Conservation (phyloP, 2,797 vertebrate genomes). For the Crocidura indochinensis region DNA sequence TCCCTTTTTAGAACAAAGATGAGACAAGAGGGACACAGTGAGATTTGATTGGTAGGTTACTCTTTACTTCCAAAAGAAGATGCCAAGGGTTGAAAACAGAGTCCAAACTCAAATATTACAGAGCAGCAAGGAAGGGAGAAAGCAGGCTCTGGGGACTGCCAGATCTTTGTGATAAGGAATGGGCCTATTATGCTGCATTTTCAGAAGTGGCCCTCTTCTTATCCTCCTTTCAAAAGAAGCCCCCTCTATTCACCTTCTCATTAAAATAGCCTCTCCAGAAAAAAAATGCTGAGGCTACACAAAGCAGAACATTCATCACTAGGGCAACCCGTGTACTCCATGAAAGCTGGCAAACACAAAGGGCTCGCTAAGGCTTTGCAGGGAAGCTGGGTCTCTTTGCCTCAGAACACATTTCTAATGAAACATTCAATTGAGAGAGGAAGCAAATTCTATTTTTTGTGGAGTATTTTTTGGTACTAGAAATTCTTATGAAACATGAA, state of each 20-base stretch:
- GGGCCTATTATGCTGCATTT: constrained; percentile 76
- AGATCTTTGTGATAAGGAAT: constrained; percentile 74
- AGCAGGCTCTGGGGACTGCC: constrained; percentile 1
- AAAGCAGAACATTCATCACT: constrained; percentile 82
- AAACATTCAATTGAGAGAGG: constrained; percentile 57
- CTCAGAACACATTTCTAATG: constrained; percentile 69
- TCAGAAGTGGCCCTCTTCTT: constrained; percentile 83
- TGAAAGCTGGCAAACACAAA: constrained; percentile 68
- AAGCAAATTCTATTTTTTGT: constrained; percentile 62
- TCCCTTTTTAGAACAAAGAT: constrained; percentile 42
- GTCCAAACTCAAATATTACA: constrained; percentile 58
- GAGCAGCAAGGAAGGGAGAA: constrained; percentile 35
- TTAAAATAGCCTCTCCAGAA: constrained; percentile 85
- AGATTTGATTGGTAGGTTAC: constrained; percentile 64
- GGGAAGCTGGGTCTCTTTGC: constrained; percentile 66
- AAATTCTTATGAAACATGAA: constrained; percentile 45
- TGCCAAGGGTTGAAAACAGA: constrained; percentile 61
- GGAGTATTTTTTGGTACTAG: constrained; percentile 30
- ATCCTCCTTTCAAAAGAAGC: constrained; percentile 83
- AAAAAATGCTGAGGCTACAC: constrained; percentile 83
- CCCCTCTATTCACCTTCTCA: constrained; percentile 85
- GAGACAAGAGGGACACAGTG: constrained; percentile 48
- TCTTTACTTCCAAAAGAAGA: constrained; percentile 65
- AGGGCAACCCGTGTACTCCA: constrained; percentile 61
- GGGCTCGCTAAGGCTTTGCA: constrained; percentile 34